Base-by-base conservation (phyloP, 2,888 invertebrate species). In the Tricholauxania praeusta region DNA sequence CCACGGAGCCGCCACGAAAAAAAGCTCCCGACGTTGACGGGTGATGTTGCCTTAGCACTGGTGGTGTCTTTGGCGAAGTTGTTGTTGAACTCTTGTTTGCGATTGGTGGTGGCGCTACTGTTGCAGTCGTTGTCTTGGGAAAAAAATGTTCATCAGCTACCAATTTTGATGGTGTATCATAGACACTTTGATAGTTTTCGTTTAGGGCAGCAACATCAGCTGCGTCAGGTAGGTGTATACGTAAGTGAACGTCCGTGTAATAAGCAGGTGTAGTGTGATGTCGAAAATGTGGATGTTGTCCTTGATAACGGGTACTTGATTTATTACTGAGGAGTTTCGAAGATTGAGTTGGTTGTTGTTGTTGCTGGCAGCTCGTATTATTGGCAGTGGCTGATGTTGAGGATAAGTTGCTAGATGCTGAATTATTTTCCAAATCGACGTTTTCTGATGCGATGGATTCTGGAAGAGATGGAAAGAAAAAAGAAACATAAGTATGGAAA, bases 331-430 rank as follows among this genome's bases (percentile, higher is more conserved):
- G 28, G 48, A 57, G 63, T 22, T 67, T 47, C 32, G 70, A 62
- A 57, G 15, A 22, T 57, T 71, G 47, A 47, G 55, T 67, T 55
- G 74, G 59, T 66, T 64, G 57, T 81, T 82, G 76, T 82, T 80
- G 79, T 87, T 87, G 83, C 85, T 88, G 86, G 87, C 88, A 82
- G 87, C 87, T 85, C 86, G 87, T 81, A 87, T 10, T 39, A 39
- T 88, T 82, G 89, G 88, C 82, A 90, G 88, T 82, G 89, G 88
- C 83, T 87, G 88, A 80, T 88, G 89, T 81, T 88, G 88, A 81
- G 79, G 82, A 84, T 82, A 85, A 81, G 82, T 85, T 83, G 80
- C 82, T 84, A 71, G 82, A 82, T 77, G 83, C 78, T 80, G 81
- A 49, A 53, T 72, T 75, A 57, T 57, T 76, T 64, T 77, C 74